phyloP scores from a whole-genome alignment of 2,888 invertebrate genomes.

The Drosophila prolongata region DNA sequence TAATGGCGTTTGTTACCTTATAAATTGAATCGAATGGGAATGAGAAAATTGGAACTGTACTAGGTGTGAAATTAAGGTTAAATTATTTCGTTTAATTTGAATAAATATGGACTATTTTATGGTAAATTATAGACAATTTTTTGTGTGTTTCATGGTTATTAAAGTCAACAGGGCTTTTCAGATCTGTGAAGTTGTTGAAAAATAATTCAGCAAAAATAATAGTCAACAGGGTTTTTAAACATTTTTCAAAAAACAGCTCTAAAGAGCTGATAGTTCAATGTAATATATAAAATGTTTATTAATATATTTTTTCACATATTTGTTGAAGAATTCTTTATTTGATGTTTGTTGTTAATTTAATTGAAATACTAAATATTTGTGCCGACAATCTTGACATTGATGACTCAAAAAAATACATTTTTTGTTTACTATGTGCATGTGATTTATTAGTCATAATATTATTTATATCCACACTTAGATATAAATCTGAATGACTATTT shows the following conservation, averaged over 20 bases:
- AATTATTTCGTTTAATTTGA: slow-evolving; percentile 15
- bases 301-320: no score
- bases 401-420: neutral
- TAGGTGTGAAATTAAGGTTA: slow-evolving; percentile 34
- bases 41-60: neutral
- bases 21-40: slow-evolving; percentile 6
- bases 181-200: neutral
- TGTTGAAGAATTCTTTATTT: neutral
- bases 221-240: no score
- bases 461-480: neutral
- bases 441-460: slow-evolving; percentile 1
- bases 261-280: no score
- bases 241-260: no score
- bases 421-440: neutral
- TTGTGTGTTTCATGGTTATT: neutral
- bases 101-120: slow-evolving; percentile 11
- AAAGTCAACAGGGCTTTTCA: neutral
- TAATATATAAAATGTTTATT: no score
- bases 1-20: slow-evolving; percentile 35
- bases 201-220: neutral
- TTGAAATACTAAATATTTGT: neutral
- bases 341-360: slow-evolving; percentile 1
- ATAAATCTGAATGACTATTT: no score
- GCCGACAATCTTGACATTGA: neutral
- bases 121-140: slow-evolving; percentile 11